Evolutionary conservation across 2,888 invertebrate genomes (phyloP), one percentile per base, ranked within the genome.

Genomic region (Drosophila siamana): DNA sequence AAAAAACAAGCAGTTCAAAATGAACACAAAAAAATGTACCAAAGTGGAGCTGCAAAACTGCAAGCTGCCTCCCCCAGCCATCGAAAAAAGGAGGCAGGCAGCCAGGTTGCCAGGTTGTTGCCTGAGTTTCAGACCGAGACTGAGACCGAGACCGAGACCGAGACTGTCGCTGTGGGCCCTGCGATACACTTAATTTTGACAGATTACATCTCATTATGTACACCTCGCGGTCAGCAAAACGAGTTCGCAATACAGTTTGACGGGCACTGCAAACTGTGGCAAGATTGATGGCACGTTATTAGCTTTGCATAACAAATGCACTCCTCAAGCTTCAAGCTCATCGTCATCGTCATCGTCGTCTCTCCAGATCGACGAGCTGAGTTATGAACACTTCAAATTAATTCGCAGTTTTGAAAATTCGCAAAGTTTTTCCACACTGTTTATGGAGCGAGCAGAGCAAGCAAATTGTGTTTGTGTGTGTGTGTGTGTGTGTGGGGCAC

Each of bases 181-280:
- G 78, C 76, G 88, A 86, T 83, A 79, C 87, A 86, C 87, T 89
- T 90, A 85, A 90, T 90, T 90, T 90, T 90, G 91, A 90, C 89
- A 91, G 91, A 90, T 90, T 90, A 90, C 90, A 90, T 89, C 91
- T 90, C 90, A 89, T 90, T 89, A 90, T 83, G 83, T 86, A 85
- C 86, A 89, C 88, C 90, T 89, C 69, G 90, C 73, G 87, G 88
- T 78, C 85, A 79, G 56, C 33, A 47, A 83, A 86, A 80, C 79
- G 52, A 61, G 76, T 78, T 81, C n/a, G 40, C 13, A 40, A 26
- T 15, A 59, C 82, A 83, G 68, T 82, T 79, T 82, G 72, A 26
- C 52, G 75, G 71, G 2, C 44, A 79, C 64, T 82, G 79, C 43
- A 24, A 57, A 60, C 46, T 64, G 64, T 36, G 54, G 68, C 73